Evolutionary conservation across 2,797 vertebrate species (phyloP).

Genomic region (Enteromius unitaeniatus): DNA sequence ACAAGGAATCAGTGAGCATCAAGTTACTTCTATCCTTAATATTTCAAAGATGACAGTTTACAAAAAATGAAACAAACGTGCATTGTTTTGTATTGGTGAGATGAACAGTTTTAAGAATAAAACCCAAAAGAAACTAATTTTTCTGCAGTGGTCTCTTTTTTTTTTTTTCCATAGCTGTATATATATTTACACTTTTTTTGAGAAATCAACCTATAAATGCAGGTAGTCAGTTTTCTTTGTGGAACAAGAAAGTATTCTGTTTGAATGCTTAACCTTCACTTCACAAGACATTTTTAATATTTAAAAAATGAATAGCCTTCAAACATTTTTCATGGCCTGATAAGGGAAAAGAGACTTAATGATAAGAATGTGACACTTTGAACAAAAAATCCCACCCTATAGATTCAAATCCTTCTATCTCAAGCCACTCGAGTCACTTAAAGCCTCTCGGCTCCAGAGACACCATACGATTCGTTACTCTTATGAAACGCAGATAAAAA

Average conservation of each 20-base stretch:
- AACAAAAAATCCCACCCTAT: background rate
- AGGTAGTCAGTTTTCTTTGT: background rate
- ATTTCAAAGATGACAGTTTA: too few relatives aligned
- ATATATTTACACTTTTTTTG: too few relatives aligned
- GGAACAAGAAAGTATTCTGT: background rate
- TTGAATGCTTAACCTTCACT: background rate
- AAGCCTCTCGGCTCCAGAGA: slow-evolving; percentile 7
- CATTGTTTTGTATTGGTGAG: too few relatives aligned
- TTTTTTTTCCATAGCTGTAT: too few relatives aligned
- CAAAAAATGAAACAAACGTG: too few relatives aligned
- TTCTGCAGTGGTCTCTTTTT: too few relatives aligned
- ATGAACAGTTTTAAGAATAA: too few relatives aligned
- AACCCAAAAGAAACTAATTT: too few relatives aligned
- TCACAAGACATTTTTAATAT: slow-evolving; percentile 1
- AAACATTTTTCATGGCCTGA: slow-evolving; percentile 1
- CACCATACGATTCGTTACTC: slow-evolving; percentile 1
- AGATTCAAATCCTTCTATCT: slow-evolving; percentile 29
- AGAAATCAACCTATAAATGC: background rate
- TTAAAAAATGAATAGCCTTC: background rate
- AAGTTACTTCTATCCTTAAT: too few relatives aligned
- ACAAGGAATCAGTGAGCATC: too few relatives aligned
- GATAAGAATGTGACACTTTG: background rate
- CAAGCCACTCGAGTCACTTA: slow-evolving; percentile 11
- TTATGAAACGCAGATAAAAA: slow-evolving; percentile 11
- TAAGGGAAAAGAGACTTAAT: background rate